phyloP scores from a whole-genome alignment of 1,140 invertebrate species.

The Euglossa dilemma region DNA sequence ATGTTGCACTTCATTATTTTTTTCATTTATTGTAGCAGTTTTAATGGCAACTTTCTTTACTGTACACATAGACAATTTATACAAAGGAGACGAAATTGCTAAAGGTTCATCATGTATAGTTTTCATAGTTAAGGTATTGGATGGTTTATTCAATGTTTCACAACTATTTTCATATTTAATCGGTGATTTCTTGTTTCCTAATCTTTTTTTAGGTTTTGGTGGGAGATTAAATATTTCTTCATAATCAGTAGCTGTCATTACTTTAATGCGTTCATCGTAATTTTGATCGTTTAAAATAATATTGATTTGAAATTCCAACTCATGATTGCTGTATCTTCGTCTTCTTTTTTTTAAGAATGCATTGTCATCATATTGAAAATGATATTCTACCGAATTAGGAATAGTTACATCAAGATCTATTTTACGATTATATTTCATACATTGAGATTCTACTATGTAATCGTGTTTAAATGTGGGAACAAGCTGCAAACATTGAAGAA shows the following conservation, averaged over 20 bases:
- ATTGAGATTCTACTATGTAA: not conserved
- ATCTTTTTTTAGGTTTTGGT: slow-evolving; percentile 65
- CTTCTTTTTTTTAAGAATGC: slow-evolving; percentile 65
- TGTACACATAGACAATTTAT: slow-evolving; percentile 44
- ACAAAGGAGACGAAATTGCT: slow-evolving; percentile 69
- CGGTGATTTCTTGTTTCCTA: slow-evolving; percentile 49
- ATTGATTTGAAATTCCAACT: slow-evolving; percentile 66
- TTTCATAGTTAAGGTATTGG: slow-evolving; percentile 13
- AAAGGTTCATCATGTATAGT: slow-evolving; percentile 49
- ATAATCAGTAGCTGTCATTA: slow-evolving; percentile 63
- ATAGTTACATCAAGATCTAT: not conserved
- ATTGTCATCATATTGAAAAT: slow-evolving; percentile 74
- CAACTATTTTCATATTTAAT: slow-evolving; percentile 46
- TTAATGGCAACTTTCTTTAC: slow-evolving; percentile 38
- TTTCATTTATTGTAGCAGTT: not conserved
- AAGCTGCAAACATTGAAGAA: slow-evolving; percentile 76
- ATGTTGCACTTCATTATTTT: slow-evolving; percentile 12
- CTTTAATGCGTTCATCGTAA: slow-evolving; percentile 45
- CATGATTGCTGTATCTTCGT: slow-evolving; percentile 67
- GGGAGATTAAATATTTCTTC: slow-evolving; percentile 73
- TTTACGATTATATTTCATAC: slow-evolving; percentile 9
- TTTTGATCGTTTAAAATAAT: slow-evolving; percentile 63
- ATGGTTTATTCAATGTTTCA: slow-evolving; percentile 6
- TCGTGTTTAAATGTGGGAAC: slow-evolving; percentile 76
- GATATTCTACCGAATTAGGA: slow-evolving; percentile 55